Conservation (phyloP, 2,797 vertebrate genomes). For the Zenarchopterus dispar region DNA sequence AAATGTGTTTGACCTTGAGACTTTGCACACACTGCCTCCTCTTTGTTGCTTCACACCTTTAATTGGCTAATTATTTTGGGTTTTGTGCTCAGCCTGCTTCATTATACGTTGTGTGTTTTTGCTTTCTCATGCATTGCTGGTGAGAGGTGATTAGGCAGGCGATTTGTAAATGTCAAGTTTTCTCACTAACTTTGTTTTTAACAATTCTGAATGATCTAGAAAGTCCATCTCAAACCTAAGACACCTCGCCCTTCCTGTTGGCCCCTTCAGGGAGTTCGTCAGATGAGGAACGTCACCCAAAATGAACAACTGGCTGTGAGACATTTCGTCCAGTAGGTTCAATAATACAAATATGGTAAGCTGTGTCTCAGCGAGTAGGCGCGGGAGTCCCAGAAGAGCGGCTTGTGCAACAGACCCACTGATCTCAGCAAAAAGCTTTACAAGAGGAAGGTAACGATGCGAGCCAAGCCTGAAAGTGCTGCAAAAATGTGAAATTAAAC, state of each 20-base stretch:
- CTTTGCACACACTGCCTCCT: conserved; percentile 66
- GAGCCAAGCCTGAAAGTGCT: conserved; percentile 34
- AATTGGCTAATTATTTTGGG: conserved; percentile 85
- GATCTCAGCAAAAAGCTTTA: conserved; percentile 32
- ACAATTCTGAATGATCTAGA: conserved; percentile 32
- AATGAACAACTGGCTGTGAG: conserved; percentile 23
- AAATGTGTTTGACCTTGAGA: conserved; percentile 83
- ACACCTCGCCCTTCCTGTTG: conserved; percentile 3
- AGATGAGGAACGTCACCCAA: conserved; percentile 13
- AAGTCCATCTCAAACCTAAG: conserved; percentile 21
- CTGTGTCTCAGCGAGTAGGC: too few species aligned
- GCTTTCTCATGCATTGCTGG: conserved; percentile 63
- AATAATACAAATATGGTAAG: neutral
- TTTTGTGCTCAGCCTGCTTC: conserved; percentile 73
- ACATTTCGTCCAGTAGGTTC: neutral
- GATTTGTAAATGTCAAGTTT: conserved; percentile 74
- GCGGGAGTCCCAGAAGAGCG: conserved; percentile 6
- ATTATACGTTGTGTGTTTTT: conserved; percentile 62
- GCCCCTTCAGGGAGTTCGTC: neutral
- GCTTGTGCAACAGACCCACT: conserved; percentile 13
- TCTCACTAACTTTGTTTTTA: conserved; percentile 58
- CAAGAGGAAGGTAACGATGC: conserved; percentile 49
- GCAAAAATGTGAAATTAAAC: conserved; percentile 30
- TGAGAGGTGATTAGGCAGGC: conserved; percentile 74
- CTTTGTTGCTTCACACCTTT: conserved; percentile 82